Conservation (phyloP, 2,888 invertebrate species). For the Pseudanteris insignis region DNA sequence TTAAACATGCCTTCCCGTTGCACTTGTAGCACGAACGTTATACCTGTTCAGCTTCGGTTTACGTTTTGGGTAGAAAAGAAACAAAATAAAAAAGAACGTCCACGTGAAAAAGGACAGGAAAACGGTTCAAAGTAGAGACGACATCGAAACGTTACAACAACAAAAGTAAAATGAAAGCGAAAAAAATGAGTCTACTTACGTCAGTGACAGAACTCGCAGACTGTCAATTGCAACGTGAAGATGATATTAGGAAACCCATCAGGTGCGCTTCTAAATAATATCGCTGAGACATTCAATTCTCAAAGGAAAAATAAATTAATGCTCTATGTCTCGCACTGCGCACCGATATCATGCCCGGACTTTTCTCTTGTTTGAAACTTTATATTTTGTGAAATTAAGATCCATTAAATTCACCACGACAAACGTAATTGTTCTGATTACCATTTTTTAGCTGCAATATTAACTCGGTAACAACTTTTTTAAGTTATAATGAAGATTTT, state of each 20-base stretch:
- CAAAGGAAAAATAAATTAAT: constrained; percentile 32
- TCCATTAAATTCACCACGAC: no score
- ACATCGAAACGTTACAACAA: constrained; percentile 8
- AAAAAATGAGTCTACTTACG: constrained; percentile 27
- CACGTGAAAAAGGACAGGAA: constrained; percentile 9
- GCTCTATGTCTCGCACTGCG: constrained; percentile 1
- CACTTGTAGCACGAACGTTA: constrained; percentile 41
- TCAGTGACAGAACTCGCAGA: constrained; percentile 15
- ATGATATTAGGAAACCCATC: constrained; percentile 26
- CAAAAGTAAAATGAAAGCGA: constrained; percentile 4
- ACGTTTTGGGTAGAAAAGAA: no score
- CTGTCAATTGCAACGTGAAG: constrained; percentile 29
- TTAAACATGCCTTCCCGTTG: constrained; percentile 41
- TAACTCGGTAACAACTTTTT: no score
- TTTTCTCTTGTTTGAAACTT: constrained; percentile 9
- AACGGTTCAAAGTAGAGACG: neutral
- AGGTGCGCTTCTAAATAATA: constrained; percentile 27
- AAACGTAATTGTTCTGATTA: no score
- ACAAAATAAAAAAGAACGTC: no score
- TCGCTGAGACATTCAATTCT: constrained; percentile 26
- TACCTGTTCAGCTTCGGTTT: constrained; percentile 41
- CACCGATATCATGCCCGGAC: constrained; percentile 1
- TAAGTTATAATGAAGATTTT: no score
- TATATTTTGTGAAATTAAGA: no score
- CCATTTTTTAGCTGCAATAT: no score